Percentiles rank a stretch among this genome's conserved stretches.
Conservation (phyloP, 2,888 invertebrate species). For the Balanococcus diminutus region DNA sequence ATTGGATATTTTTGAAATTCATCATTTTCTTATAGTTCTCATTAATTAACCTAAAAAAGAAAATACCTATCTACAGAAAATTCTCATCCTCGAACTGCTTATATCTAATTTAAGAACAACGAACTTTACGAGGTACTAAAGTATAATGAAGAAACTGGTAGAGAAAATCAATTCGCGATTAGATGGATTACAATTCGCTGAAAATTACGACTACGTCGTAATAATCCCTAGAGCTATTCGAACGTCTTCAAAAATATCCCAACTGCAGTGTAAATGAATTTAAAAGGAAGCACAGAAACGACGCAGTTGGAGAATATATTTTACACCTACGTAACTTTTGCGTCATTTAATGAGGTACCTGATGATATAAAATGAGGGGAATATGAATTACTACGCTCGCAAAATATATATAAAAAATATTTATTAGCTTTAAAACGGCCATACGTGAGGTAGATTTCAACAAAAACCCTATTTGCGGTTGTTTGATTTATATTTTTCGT, state of each 20-base stretch:
- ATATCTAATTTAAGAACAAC: neutral
- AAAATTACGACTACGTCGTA: constrained; percentile 18
- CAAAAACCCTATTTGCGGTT: neutral
- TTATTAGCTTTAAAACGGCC: constrained; percentile 21
- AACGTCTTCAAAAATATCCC: constrained; percentile 6
- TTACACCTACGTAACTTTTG: constrained; percentile 24
- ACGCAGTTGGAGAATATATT: constrained; percentile 16
- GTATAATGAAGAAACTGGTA: neutral
- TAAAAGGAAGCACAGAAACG: constrained; percentile 5
- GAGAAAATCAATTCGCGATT: neutral
- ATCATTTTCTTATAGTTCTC: no score
- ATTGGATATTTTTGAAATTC: no score
- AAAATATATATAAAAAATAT: constrained; percentile 34
- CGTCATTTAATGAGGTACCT: constrained; percentile 32
- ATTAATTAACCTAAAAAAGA: no score
- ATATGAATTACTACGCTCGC: neutral
- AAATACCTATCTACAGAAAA: no score
- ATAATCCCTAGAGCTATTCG: neutral
- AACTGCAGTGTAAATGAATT: constrained; percentile 34
- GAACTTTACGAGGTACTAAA: neutral
- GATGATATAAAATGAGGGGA: constrained; percentile 29
- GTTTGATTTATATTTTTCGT: constrained; percentile 29
- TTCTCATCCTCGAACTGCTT: no score
- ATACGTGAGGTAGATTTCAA: constrained; percentile 1
- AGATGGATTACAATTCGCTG: neutral